Evolutionary conservation across 2,113 vertebrate species (phyloP).

Genomic region (Falcunculus frontatus): DNA sequence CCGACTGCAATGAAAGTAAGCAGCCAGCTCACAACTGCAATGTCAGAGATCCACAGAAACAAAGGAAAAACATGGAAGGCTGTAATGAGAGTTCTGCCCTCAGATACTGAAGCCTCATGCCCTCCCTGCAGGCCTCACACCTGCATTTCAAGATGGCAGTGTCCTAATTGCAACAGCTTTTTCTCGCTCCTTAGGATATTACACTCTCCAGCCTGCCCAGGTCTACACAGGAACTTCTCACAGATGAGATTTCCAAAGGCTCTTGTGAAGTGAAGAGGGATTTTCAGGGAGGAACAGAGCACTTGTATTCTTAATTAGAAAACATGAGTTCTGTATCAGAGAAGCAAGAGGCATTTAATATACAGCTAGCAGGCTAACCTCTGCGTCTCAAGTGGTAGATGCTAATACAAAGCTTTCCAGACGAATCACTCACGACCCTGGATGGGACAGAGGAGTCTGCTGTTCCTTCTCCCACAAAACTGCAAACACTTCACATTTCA

Average conservation of each 20-base stretch:
- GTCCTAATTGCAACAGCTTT: not conserved
- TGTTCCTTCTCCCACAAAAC: not conserved
- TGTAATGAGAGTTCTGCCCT: not conserved
- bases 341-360: constrained; percentile 38
- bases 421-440: not conserved
- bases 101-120: not conserved
- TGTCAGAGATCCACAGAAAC: not conserved
- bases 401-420: constrained; percentile 20
- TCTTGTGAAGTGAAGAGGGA: constrained; percentile 25
- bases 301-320: constrained; percentile 52
- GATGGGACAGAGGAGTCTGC: not conserved
- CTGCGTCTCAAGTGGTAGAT: constrained; percentile 8
- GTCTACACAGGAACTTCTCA: not conserved
- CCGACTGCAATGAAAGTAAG: not conserved
- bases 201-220: not conserved
- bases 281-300: constrained; percentile 42
- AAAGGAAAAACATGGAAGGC: not conserved
- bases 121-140: not conserved
- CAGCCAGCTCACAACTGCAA: not conserved
- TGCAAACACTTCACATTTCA: not conserved
- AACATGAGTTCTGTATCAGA: constrained; percentile 34
- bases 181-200: not conserved
- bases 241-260: not conserved
- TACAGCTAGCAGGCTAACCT: constrained; percentile 14
- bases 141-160: not conserved